These are phyloP conservation scores for Trichonephila clavata DNA, from an alignment of 1,140 invertebrate genomes.

Conservation along the genomic window DNA sequence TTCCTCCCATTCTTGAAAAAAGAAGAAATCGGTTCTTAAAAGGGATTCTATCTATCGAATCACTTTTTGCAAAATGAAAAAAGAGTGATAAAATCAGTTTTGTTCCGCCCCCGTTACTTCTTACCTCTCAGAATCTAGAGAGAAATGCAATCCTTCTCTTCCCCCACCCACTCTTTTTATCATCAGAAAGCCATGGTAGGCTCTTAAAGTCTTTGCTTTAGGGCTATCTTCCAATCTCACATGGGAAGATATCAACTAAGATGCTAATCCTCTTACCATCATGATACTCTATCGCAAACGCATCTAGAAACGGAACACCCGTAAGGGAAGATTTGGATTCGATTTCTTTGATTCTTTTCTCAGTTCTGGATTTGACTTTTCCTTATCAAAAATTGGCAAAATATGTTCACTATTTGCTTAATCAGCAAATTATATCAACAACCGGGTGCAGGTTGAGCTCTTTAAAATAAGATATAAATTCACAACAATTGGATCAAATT, in stretches of 20 bases:
- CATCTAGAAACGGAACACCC: background rate
- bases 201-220: background rate
- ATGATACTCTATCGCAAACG: background rate
- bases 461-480: too few relatives aligned
- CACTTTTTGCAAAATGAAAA: background rate
- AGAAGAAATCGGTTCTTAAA: background rate
- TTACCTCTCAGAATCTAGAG: background rate
- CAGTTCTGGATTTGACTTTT: too few relatives aligned
- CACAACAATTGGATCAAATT: too few relatives aligned
- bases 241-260: background rate
- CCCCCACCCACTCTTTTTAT: background rate
- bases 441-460: too few relatives aligned
- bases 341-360: background rate
- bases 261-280: conserved; percentile 17
- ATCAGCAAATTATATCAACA: too few relatives aligned
- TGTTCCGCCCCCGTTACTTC: background rate
- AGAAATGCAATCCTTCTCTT: background rate
- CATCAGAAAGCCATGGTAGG: background rate
- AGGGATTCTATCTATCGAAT: background rate
- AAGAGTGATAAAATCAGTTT: background rate
- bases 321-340: background rate
- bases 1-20: background rate
- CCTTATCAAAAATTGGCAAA: background rate
- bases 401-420: too few relatives aligned
- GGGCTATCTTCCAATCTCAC: background rate